These are phyloP conservation scores for Eptatretus atami DNA, from an alignment of 2,797 vertebrate species.

Conservation along the genomic window DNA sequence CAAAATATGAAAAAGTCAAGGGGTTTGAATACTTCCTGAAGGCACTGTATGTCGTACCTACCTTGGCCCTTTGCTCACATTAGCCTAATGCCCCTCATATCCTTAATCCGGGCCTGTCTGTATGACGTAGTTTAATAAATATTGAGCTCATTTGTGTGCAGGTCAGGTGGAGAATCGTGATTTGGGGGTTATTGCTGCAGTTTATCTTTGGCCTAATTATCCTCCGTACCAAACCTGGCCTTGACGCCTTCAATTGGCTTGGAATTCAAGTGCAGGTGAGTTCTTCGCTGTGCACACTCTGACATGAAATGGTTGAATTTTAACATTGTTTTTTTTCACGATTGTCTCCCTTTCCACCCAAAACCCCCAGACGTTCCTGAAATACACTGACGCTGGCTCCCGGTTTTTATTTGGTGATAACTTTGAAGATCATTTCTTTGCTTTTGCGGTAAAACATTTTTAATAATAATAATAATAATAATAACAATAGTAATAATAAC, in stretches of 20 bases:
- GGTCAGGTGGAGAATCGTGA: slow-evolving; percentile 28
- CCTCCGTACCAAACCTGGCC: slow-evolving; percentile 26
- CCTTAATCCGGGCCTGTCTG: no score
- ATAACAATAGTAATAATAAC: not conserved
- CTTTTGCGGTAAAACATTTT: slow-evolving; percentile 30
- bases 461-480: not conserved
- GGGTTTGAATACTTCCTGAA: no score
- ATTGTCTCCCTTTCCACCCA: slow-evolving; percentile 9
- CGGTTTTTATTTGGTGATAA: slow-evolving; percentile 39
- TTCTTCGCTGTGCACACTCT: not conserved
- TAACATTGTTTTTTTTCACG: not conserved
- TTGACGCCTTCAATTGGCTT: slow-evolving; percentile 22
- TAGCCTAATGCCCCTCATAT: no score
- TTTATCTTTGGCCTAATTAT: slow-evolving; percentile 34
- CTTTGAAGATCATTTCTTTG: slow-evolving; percentile 31
- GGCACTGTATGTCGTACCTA: no score
- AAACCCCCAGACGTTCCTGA: slow-evolving; percentile 22
- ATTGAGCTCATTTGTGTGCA: slow-evolving; percentile 10
- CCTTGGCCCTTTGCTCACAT: no score
- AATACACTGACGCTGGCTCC: slow-evolving; percentile 23
- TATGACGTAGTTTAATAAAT: no score
- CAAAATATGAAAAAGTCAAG: no score
- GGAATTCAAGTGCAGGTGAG: slow-evolving; percentile 33
- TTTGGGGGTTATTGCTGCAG: slow-evolving; percentile 31
- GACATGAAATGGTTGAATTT: no score